Evolutionary conservation across 2,888 invertebrate species (phyloP).

Genomic region (Mongoloraphidia duomilia): DNA sequence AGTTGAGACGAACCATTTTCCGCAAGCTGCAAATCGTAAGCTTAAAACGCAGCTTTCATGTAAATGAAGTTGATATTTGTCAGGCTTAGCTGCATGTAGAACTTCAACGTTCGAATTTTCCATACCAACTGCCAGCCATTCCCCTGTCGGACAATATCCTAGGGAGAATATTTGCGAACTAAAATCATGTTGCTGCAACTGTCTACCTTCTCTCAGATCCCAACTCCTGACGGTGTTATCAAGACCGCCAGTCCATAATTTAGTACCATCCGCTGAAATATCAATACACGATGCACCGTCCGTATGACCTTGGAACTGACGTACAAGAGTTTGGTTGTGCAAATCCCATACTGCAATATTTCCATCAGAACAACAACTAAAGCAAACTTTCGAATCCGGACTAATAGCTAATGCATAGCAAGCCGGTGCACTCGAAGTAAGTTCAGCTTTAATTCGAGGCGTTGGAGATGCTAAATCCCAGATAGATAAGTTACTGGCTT

Average conservation of each 20-base stretch:
- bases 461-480: constrained; percentile 91
- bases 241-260: constrained; percentile 84
- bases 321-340: constrained; percentile 79
- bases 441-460: constrained; percentile 82
- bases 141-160: constrained; percentile 89
- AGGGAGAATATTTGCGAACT: constrained; percentile 75
- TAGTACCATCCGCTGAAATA: constrained; percentile 84
- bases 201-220: constrained; percentile 87
- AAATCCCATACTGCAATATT: constrained; percentile 95
- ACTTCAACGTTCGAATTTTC: constrained; percentile 96
- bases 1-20: constrained; percentile 99
- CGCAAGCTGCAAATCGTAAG: constrained; percentile 85
- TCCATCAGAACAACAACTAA: constrained; percentile 97
- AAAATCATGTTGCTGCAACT: constrained; percentile 91
- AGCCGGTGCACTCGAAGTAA: constrained; percentile 84
- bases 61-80: constrained; percentile 89
- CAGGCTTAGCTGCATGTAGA: constrained; percentile 74
- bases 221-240: constrained; percentile 95
- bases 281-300: constrained; percentile 98
- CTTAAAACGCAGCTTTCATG: constrained; percentile 96
- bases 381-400: constrained; percentile 94
- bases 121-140: constrained; percentile 97
- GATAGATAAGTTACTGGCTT: constrained; percentile 87
- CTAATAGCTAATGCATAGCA: constrained; percentile 96
- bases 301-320: constrained; percentile 90